A percentile compares a stretch with the other conserved stretches of the same genome.
Conservation (phyloP, 2,888 invertebrate genomes). For the Synergus umbraculus region DNA sequence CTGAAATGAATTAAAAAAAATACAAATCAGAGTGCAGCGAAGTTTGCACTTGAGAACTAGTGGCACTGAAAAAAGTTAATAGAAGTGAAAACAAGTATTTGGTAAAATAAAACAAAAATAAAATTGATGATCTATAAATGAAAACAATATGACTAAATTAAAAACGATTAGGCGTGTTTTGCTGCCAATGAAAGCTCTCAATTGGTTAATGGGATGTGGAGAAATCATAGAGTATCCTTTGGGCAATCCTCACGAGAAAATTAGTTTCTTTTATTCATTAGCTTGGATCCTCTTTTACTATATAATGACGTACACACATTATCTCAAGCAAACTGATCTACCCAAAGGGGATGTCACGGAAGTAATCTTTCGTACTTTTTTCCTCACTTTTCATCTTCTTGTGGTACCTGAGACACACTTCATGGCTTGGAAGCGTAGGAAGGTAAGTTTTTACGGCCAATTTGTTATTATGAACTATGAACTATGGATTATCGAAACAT, state of each 20-base stretch:
- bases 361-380: neutral
- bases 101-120: neutral
- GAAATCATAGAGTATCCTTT: constrained; percentile 10
- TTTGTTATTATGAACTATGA: too few species aligned
- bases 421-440: neutral
- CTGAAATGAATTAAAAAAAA: neutral
- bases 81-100: neutral
- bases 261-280: neutral
- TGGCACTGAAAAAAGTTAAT: neutral
- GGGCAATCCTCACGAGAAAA: neutral
- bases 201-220: constrained; percentile 14
- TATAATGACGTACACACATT: neutral
- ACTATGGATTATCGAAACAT: too few species aligned
- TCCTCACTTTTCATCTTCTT: neutral
- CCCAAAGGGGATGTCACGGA: neutral
- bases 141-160: constrained; percentile 1
- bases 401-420: neutral
- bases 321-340: too few species aligned
- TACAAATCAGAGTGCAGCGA: neutral
- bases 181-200: constrained; percentile 43
- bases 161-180: constrained; percentile 44
- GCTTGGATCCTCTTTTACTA: neutral
- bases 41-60: neutral
- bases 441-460: neutral
- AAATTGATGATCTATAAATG: neutral